These are phyloP conservation scores for Reticulitermes speratus DNA, from an alignment of 1,140 invertebrate species.

Conservation along the genomic window DNA sequence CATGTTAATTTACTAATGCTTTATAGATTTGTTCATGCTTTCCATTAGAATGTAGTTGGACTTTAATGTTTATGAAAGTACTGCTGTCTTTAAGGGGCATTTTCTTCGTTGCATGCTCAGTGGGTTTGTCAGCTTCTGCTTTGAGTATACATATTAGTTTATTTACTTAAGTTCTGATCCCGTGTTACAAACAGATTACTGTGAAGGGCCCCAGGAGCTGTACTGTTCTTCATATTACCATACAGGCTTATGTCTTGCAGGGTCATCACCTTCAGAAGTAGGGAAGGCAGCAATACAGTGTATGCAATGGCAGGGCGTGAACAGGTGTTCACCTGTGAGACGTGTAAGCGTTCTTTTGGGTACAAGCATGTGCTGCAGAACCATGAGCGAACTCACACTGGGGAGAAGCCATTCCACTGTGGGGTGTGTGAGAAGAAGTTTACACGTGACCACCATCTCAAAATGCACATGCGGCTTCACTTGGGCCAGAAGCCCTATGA, in stretches of 20 bases:
- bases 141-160: no score
- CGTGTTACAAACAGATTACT: no score
- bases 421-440: slow-evolving; percentile 92
- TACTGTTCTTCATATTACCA: no score
- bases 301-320: slow-evolving; percentile 56
- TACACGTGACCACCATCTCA: slow-evolving; percentile 91
- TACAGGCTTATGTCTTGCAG: neutral
- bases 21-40: no score
- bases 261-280: neutral
- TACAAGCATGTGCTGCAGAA: slow-evolving; percentile 96
- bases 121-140: no score
- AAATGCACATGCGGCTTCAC: slow-evolving; percentile 90
- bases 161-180: no score
- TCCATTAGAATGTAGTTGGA: no score
- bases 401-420: slow-evolving; percentile 95
- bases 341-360: slow-evolving; percentile 84
- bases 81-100: no score
- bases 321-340: slow-evolving; percentile 83
- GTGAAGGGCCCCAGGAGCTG: no score
- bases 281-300: neutral
- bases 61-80: no score
- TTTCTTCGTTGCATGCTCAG: no score
- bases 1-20: no score
- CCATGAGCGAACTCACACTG: slow-evolving; percentile 94
- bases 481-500: slow-evolving; percentile 93